A percentile compares a stretch with the other conserved stretches of the same genome.
Conservation (phyloP, 2,888 invertebrate genomes). For the Pediacus dermestoides region DNA sequence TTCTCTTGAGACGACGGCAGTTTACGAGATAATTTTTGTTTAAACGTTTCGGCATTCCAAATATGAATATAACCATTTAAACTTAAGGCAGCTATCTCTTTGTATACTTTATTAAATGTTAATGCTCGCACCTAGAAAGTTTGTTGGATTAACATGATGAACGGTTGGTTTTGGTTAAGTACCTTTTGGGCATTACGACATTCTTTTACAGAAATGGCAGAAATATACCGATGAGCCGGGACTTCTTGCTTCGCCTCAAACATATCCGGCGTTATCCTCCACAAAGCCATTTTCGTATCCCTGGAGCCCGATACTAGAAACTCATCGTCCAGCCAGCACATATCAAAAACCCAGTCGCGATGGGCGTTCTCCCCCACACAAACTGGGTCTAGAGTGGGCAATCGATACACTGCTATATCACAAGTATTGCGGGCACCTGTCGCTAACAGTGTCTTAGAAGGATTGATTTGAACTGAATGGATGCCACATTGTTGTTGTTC, state of each 20-base stretch:
- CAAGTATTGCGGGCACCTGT: constrained; percentile 91
- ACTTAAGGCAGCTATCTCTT: constrained; percentile 86
- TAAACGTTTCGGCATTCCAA: constrained; percentile 86
- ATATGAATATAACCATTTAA: constrained; percentile 93
- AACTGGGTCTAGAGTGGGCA: constrained; percentile 93
- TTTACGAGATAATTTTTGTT: constrained; percentile 81
- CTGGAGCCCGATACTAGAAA: constrained; percentile 91
- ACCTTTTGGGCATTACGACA: constrained; percentile 72
- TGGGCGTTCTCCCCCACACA: constrained; percentile 90
- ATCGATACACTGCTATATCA: constrained; percentile 83
- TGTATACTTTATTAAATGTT: constrained; percentile 79
- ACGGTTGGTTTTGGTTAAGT: too few relatives aligned
- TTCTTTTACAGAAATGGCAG: constrained; percentile 70
- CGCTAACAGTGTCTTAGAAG: constrained; percentile 83
- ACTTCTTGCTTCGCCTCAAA: constrained; percentile 51
- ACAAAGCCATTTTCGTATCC: constrained; percentile 86
- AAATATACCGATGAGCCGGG: constrained; percentile 56
- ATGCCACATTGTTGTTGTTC: constrained; percentile 80
- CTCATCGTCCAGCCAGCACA: constrained; percentile 95
- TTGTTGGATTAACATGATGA: neutral
- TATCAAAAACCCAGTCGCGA: constrained; percentile 87
- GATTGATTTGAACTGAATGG: constrained; percentile 91
- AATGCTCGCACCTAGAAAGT: constrained; percentile 68
- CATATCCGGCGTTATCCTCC: constrained; percentile 66
- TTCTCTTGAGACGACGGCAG: constrained; percentile 89